Conservation (phyloP, 2,113 vertebrate genomes). For the Psittacula cyanocephala region DNA sequence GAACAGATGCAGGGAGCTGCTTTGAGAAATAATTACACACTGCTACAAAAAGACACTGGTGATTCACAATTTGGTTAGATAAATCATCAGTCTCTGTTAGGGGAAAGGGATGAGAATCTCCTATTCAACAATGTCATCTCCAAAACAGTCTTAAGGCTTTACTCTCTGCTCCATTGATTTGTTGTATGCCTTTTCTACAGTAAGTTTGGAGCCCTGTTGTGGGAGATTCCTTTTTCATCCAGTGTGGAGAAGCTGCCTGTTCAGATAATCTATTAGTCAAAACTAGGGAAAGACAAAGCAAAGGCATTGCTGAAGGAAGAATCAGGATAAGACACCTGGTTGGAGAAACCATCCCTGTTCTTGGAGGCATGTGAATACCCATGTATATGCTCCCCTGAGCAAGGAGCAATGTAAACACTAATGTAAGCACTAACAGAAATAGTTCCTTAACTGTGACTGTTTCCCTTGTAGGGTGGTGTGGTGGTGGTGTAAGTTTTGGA, state of each 20-base stretch:
- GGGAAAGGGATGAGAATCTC: not conserved
- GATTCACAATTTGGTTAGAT: not conserved
- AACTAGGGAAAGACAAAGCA: not conserved
- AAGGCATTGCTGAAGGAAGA: not conserved
- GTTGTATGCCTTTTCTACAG: not conserved
- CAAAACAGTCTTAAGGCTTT: not conserved
- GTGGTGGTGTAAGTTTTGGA: not conserved
- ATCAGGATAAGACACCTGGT: not conserved
- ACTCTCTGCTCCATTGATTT: not conserved
- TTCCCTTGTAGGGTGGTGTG: not conserved
- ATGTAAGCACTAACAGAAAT: not conserved
- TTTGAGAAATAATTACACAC: not conserved
- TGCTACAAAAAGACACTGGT: not conserved
- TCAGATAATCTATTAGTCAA: not conserved
- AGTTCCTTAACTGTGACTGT: not conserved
- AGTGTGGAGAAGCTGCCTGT: not conserved
- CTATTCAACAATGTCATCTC: not conserved
- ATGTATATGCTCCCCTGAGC: accelerated
- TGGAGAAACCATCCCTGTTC: not conserved
- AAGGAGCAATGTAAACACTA: not conserved
- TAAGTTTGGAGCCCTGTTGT: not conserved
- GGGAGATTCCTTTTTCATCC: not conserved
- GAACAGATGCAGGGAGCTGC: not conserved
- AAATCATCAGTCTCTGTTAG: not conserved
- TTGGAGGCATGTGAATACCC: not conserved